These are phyloP conservation scores for Coremacera marginata DNA, from an alignment of 2,888 invertebrate genomes.

Conservation along the genomic window DNA sequence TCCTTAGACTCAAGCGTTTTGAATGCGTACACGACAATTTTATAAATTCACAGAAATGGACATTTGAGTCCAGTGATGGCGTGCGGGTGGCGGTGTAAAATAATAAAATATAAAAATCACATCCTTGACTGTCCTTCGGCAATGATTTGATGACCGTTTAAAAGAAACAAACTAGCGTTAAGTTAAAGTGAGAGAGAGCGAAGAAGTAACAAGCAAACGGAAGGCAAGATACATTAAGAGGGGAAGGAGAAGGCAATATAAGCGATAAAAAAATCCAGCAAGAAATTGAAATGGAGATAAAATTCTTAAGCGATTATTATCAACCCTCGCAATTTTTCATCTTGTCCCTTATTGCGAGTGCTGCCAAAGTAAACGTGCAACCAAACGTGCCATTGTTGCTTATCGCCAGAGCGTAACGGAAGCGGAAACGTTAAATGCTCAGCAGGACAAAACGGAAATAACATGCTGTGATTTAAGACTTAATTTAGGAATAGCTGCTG, in stretches of 20 bases:
- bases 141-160: constrained; percentile 51
- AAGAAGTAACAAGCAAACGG: constrained; percentile 48
- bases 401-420: constrained; percentile 47
- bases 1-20: not conserved
- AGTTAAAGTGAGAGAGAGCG: not conserved
- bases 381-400: constrained; percentile 1
- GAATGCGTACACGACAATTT: constrained; percentile 9
- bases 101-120: constrained; percentile 19
- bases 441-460: constrained; percentile 59
- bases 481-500: constrained; percentile 51
- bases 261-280: not conserved
- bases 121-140: constrained; percentile 13
- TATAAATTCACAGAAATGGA: not conserved
- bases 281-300: constrained; percentile 46
- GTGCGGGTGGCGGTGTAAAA: not conserved
- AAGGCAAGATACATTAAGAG: constrained; percentile 12
- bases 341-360: constrained; percentile 10
- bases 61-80: not conserved
- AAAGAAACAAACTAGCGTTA: constrained; percentile 48
- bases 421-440: constrained; percentile 59
- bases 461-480: constrained; percentile 65
- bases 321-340: constrained; percentile 41
- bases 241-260: not conserved
- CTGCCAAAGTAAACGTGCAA: not conserved
- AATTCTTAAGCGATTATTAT: constrained; percentile 56